These are phyloP conservation scores for Phasianus colchicus DNA, from an alignment of 2,113 vertebrate species.

Conservation along the genomic window DNA sequence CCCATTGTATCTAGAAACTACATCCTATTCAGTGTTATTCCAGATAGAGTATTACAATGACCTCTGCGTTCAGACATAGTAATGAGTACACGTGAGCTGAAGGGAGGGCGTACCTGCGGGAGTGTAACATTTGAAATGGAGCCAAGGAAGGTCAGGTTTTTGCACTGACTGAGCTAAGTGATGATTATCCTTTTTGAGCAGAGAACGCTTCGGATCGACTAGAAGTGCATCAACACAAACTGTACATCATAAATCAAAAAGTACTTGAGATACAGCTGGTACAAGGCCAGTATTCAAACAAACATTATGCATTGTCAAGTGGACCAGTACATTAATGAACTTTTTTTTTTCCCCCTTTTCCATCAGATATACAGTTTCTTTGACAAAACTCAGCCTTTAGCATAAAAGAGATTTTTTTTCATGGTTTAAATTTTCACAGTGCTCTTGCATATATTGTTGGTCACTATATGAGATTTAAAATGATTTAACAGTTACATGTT, in stretches of 20 bases:
- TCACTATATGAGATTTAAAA: not conserved
- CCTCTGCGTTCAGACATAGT: not conserved
- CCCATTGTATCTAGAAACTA: not conserved
- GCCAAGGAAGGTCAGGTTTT: not conserved
- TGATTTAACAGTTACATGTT: not conserved
- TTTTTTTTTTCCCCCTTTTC: not conserved
- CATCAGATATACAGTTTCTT: not conserved
- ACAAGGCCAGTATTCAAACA: not conserved
- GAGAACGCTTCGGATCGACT: not conserved
- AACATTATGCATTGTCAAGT: not conserved
- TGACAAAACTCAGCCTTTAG: not conserved
- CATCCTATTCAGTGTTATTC: not conserved
- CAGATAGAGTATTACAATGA: not conserved
- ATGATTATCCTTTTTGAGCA: not conserved
- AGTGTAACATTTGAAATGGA: not conserved
- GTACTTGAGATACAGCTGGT: not conserved
- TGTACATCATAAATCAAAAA: not conserved
- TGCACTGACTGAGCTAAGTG: not conserved
- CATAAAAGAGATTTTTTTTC: not conserved
- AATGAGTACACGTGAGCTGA: fast-evolving
- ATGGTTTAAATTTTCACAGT: not conserved
- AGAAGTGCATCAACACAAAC: not conserved
- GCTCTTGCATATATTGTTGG: not conserved
- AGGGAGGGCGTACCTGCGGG: not conserved
- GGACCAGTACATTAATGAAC: not conserved